Evolutionary conservation across 2,797 vertebrate genomes (phyloP), one percentile per base, ranked within the genome.

Genomic region (Sebastiscus tertius): DNA sequence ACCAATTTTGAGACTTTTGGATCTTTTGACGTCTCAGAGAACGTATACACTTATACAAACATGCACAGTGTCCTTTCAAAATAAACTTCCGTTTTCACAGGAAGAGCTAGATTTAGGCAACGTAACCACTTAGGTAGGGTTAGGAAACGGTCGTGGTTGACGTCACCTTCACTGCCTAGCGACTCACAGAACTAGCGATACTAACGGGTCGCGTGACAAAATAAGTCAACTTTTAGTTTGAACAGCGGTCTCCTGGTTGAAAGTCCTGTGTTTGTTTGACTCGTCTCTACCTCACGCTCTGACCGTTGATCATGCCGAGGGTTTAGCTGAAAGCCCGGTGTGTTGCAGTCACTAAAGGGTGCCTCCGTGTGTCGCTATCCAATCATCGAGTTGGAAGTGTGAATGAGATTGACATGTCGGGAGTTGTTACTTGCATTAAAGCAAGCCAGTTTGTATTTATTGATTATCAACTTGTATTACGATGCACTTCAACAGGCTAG

Each of bases 371-470:
- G 16, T 46, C 7, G 42, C 16, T 46, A 46, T 46, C 42, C 42
- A 46, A 46, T 8, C 6, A 7, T 8, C 0, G 7, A 18, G 49
- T 52, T 52, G 49, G 49, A n/a, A 52, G 49, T 52, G 46, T 20
- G 46, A 49, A 20, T 49, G 46, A 20, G 18, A 42, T 49, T 49
- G 46, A 49, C 0, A 49, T 20, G 67, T 63, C 33, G 0, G 65
- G 4, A 52, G 36, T 49, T 59, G 65, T 64, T 36, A 18, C 26
- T 52, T 70, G 34, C 11, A 68, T 71, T 67, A 70, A 82, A 68
- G 34, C n/a, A 24, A 60, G 31, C 8, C 49, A 62, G 13, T 56
- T 52, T 24, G 22, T 26, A 9, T 72, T 81, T 55, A 55, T 52
- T 58, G 64, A 70, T 58, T 22, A 24, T 34, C 18, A 54, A 56